Evolutionary conservation across 2,888 invertebrate species (phyloP), one percentile per base, ranked within the genome.

Genomic region (Auanema sp.): DNA sequence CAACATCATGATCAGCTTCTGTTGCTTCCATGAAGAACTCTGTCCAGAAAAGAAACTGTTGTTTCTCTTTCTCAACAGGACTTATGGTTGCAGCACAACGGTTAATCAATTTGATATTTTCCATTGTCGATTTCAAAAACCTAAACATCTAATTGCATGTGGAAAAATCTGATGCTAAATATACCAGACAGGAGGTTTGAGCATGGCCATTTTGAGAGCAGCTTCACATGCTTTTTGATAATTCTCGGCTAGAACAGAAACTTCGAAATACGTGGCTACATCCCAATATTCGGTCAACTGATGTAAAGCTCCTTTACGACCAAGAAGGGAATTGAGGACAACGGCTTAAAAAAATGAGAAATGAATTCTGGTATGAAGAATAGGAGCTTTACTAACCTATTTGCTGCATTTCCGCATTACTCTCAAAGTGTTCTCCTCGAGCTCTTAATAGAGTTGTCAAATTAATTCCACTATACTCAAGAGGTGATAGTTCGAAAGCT

Each of bases 401-500:
- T 69, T 85, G 84, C 72, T 85, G 85, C 66, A 87, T 82, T 64
- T 86, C 86, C 10, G 81, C 75, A 60, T 85, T 85, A 21, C 80
- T 80, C 64, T 91, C 90, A 84, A 98, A 94, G 84, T 94, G 92
- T 85, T 93, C 92, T 57, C 98, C 97, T 74, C 91, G 92, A 79
- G 97, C 95, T 61, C 97, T 95, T 64, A 99, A 87, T 47, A 98
- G 87, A 0, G 98, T 98, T 43, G 97, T 97, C 80, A 98, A 88
- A 87, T 98, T 98, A 69, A 98, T 96, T 61, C 97, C 98, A 25
- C 97, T 96, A 87, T 97, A 98, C 87, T 97, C 97, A 85, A 97
- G 94, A 0, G 96, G 97, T 84, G 97, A 96, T 53, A 95, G 91
- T 85, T 96, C 93, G 85, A 98, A 98, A 55, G 94, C 81, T 54